Evolutionary conservation across 2,797 vertebrate species (phyloP).

Genomic region (Passerculus sandwichensis): DNA sequence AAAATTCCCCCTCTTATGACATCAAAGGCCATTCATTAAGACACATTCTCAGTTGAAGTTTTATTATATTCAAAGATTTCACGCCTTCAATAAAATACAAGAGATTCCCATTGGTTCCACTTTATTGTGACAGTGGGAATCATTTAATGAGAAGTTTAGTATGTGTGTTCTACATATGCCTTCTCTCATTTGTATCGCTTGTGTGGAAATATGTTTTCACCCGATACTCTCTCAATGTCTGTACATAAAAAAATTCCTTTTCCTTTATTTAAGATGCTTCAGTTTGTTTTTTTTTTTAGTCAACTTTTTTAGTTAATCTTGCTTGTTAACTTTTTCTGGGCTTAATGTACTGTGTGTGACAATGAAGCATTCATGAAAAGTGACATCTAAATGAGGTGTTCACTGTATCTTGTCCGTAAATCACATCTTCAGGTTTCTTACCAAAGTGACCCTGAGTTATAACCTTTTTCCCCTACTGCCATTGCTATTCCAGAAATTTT

Average conservation of each 20-base stretch:
- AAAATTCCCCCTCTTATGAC: background rate
- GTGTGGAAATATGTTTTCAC: background rate
- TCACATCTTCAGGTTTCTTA: background rate
- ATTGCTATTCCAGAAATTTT: background rate
- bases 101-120: background rate
- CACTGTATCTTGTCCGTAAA: background rate
- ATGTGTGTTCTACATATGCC: background rate
- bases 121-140: background rate
- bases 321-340: background rate
- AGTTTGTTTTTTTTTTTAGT: background rate
- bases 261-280: background rate
- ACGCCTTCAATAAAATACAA: background rate
- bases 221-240: background rate
- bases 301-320: background rate
- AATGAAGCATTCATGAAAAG: background rate
- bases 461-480: background rate
- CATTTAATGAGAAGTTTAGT: background rate
- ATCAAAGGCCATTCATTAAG: background rate
- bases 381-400: background rate
- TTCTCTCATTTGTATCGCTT: background rate
- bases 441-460: background rate
- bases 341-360: background rate
- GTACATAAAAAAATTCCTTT: background rate
- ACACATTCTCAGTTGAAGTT: fast-evolving
- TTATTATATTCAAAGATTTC: background rate